Evolutionary conservation across 2,888 invertebrate genomes (phyloP).

Genomic region (Prosopocoilus inquinatus): DNA sequence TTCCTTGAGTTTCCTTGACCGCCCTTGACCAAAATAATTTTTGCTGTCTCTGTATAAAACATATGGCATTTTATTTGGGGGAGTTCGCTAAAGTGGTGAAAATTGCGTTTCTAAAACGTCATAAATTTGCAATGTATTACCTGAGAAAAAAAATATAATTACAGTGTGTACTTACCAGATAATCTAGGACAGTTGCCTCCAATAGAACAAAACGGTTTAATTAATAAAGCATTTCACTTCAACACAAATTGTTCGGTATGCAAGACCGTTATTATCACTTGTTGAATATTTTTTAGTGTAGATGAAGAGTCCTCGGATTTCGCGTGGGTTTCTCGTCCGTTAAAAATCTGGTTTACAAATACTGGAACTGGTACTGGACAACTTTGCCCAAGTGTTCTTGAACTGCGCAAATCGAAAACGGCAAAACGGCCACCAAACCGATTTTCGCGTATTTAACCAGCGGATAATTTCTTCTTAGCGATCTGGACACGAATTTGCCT

Average conservation of each 20-base stretch:
- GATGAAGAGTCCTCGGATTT: not conserved
- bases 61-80: no score
- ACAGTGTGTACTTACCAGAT: no score
- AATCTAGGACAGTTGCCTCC: no score
- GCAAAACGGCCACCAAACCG: conserved; percentile 30
- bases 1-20: no score
- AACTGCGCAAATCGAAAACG: conserved; percentile 29
- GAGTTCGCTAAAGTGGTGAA: no score
- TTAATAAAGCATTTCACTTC: conserved; percentile 33
- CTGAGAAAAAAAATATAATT: no score
- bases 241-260: conserved; percentile 16
- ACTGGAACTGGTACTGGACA: conserved; percentile 8
- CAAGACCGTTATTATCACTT: conserved; percentile 2
- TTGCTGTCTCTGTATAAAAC: no score
- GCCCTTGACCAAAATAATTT: no score
- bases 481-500: not conserved
- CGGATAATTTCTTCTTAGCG: not conserved
- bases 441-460: conserved; percentile 30
- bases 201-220: no score
- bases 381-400: conserved; percentile 23
- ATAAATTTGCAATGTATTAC: no score
- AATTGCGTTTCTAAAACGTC: no score
- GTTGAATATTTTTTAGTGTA: not conserved
- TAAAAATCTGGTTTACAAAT: conserved; percentile 13
- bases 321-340: not conserved